These are phyloP conservation scores for Cheilosia pagana DNA, from an alignment of 2,888 invertebrate genomes.

Conservation along the genomic window DNA sequence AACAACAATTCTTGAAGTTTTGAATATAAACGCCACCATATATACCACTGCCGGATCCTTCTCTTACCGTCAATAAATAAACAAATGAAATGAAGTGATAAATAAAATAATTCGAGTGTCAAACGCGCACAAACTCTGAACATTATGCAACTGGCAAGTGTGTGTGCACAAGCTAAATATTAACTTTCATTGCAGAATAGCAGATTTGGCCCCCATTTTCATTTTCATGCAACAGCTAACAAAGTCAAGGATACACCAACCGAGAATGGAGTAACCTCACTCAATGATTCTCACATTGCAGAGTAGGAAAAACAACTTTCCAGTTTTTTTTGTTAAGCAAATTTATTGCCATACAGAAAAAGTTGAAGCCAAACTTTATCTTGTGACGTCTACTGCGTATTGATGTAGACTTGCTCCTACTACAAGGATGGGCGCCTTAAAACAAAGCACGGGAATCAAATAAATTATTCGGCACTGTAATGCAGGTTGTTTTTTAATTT, in stretches of 20 bases:
- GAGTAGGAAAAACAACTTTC: slow-evolving; percentile 8
- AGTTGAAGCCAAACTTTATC: not conserved
- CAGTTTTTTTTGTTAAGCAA: slow-evolving; percentile 21
- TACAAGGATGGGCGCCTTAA: not conserved
- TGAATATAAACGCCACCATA: too few species aligned
- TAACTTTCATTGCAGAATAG: not conserved
- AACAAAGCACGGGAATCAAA: slow-evolving; percentile 4
- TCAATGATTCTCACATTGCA: slow-evolving; percentile 29
- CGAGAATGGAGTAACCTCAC: slow-evolving; percentile 14
- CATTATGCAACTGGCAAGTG: slow-evolving; percentile 4
- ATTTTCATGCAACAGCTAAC: slow-evolving; percentile 61
- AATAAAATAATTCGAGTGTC: slow-evolving; percentile 2
- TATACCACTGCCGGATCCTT: not conserved
- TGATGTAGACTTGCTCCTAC: slow-evolving; percentile 20
- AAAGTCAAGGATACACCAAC: slow-evolving; percentile 54
- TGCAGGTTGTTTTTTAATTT: slow-evolving; percentile 50
- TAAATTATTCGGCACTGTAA: slow-evolving; percentile 60
- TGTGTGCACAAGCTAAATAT: slow-evolving; percentile 33
- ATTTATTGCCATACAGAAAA: slow-evolving; percentile 40
- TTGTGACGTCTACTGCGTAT: not conserved
- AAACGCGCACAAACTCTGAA: not conserved
- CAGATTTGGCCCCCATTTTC: slow-evolving; percentile 5
- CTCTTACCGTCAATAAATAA: not conserved
- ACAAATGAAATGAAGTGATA: not conserved
- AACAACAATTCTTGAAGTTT: too few species aligned